A percentile compares a stretch with the other conserved stretches of the same genome.
These are phyloP conservation scores for Aurelia aurita complex sp. Pacific DNA, from an alignment of 30 jellyfish, hydroid and myxozoan genomes.

Conservation along the genomic window DNA sequence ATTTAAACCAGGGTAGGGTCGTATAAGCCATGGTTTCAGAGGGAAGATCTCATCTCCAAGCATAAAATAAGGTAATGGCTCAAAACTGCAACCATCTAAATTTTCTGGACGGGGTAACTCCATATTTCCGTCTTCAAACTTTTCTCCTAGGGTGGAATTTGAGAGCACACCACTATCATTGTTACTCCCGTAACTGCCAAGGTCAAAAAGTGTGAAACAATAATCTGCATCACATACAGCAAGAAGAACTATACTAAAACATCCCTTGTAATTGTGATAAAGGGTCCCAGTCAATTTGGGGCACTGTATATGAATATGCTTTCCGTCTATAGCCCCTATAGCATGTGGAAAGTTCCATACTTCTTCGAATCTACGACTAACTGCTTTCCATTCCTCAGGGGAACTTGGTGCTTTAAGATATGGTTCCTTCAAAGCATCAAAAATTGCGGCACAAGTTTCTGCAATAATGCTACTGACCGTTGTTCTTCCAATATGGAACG, in stretches of 20 bases:
- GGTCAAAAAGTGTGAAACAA: slow-evolving; percentile 10
- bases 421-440: no score
- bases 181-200: slow-evolving; percentile 30
- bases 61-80: slow-evolving; percentile 17
- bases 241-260: no score
- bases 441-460: no score
- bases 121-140: slow-evolving; percentile 20
- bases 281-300: slow-evolving; percentile 15
- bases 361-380: no score
- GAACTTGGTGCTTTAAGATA: no score
- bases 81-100: slow-evolving; percentile 15
- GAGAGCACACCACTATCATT: slow-evolving; percentile 49
- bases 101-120: not conserved
- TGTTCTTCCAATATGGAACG: no score
- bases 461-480: no score
- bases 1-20: slow-evolving; percentile 17
- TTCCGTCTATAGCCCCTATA: no score
- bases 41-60: slow-evolving; percentile 54
- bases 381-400: no score
- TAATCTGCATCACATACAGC: slow-evolving; percentile 17
- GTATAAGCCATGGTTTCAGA: not conserved
- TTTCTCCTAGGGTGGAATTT: slow-evolving; percentile 21
- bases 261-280: slow-evolving; percentile 38
- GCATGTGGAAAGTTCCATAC: no score
- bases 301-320: no score